Conservation (phyloP, 2,888 invertebrate genomes). For the Heliconius aoede region DNA sequence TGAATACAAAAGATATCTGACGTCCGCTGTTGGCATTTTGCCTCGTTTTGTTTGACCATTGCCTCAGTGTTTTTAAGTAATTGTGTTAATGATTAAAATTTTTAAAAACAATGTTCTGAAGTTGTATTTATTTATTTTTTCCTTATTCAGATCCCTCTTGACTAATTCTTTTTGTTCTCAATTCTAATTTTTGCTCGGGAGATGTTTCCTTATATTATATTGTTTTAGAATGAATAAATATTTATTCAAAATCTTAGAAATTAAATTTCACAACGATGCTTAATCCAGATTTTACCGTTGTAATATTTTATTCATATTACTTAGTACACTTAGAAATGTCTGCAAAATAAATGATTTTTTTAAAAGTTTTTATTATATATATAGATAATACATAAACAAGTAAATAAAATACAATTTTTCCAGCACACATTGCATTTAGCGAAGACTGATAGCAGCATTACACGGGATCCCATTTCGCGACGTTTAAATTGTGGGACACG, state of each 20-base stretch:
- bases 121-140: slow-evolving; percentile 6
- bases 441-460: slow-evolving; percentile 73
- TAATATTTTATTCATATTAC: neutral
- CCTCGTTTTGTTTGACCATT: slow-evolving; percentile 61
- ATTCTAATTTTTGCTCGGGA: neutral
- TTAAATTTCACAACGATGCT: slow-evolving; percentile 1
- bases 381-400: neutral
- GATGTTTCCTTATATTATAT: slow-evolving; percentile 9
- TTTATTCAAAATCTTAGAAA: neutral
- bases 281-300: neutral
- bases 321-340: neutral
- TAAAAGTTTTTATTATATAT: neutral
- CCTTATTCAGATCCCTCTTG: slow-evolving; percentile 3
- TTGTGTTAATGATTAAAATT: slow-evolving; percentile 57
- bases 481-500: slow-evolving; percentile 76
- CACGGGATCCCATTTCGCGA: slow-evolving; percentile 70
- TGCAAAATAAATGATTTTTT: too few relatives aligned
- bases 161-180: slow-evolving; percentile 11
- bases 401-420: slow-evolving; percentile 15
- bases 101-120: slow-evolving; percentile 27
- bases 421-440: slow-evolving; percentile 63
- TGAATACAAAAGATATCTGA: slow-evolving; percentile 66
- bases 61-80: slow-evolving; percentile 59
- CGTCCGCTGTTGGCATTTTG: slow-evolving; percentile 58
- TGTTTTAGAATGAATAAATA: slow-evolving; percentile 3